Percentiles rank a stretch among this genome's conserved stretches.
Evolutionary conservation across 2,113 vertebrate species (phyloP).

Genomic region (Etheostoma spectabile): DNA sequence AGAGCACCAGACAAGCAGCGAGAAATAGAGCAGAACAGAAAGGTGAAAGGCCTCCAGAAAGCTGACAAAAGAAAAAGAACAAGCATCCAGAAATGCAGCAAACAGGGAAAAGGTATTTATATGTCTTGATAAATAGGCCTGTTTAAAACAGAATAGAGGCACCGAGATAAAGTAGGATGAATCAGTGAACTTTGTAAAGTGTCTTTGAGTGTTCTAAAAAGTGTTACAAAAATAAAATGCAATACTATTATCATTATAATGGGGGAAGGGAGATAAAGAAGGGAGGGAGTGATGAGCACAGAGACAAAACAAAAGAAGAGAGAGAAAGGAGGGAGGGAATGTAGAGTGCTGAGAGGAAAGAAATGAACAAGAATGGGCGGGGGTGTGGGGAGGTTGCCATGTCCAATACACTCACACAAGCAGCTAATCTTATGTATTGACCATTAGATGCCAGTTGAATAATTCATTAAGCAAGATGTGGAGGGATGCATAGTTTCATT

Average conservation of each 20-base stretch:
- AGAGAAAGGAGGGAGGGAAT: slow-evolving; percentile 1
- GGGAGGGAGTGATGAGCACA: slow-evolving; percentile 21
- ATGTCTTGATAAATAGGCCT: slow-evolving; percentile 67
- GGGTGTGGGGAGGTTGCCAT: slow-evolving; percentile 32
- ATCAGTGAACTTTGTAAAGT: not conserved
- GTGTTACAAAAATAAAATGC: too few relatives aligned
- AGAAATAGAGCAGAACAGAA: slow-evolving; percentile 61
- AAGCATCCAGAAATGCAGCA: slow-evolving; percentile 52
- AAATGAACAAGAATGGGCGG: slow-evolving; percentile 52
- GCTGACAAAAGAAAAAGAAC: slow-evolving; percentile 64
- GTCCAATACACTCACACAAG: slow-evolving; percentile 67
- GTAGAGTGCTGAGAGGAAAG: slow-evolving; percentile 30
- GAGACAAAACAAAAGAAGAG: slow-evolving; percentile 36
- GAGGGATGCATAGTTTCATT: slow-evolving; percentile 49
- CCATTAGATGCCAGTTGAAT: slow-evolving; percentile 69
- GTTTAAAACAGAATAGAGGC: slow-evolving; percentile 60
- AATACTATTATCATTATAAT: too few relatives aligned
- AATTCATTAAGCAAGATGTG: slow-evolving; percentile 62
- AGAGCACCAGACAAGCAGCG: slow-evolving; percentile 38
- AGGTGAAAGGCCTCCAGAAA: slow-evolving; percentile 51
- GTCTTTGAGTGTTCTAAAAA: too few relatives aligned
- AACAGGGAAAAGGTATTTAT: slow-evolving; percentile 63
- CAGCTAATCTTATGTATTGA: slow-evolving; percentile 74
- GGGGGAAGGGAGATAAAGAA: slow-evolving; percentile 20
- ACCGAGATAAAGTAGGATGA: slow-evolving; percentile 24